A percentile compares a stretch with the other conserved stretches of the same genome.
These are phyloP conservation scores for Halcyon badia DNA, from an alignment of 2,797 vertebrate species.

Conservation along the genomic window DNA sequence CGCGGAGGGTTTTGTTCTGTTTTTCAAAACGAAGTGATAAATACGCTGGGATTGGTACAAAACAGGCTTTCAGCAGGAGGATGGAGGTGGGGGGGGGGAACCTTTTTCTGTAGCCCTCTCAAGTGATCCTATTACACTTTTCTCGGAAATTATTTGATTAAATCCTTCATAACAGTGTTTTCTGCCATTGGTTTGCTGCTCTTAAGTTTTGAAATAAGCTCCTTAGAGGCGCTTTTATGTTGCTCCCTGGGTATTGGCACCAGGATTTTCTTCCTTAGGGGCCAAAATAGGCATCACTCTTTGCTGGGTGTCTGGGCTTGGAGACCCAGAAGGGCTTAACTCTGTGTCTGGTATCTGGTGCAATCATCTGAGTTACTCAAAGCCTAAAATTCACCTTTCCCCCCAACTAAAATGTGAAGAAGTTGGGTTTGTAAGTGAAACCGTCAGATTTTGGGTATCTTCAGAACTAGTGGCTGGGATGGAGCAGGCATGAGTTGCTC, in stretches of 20 bases:
- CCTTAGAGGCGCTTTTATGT: background rate
- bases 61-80: background rate
- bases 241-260: background rate
- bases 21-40: background rate
- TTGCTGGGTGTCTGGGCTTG: background rate
- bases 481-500: accelerated
- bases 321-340: background rate
- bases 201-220: constrained; percentile 7
- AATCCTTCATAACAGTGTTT: background rate
- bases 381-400: background rate
- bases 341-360: background rate
- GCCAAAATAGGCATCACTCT: background rate
- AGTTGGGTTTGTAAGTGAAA: background rate
- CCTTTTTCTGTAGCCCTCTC: background rate
- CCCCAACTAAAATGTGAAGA: background rate
- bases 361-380: background rate
- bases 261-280: background rate
- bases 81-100: background rate
- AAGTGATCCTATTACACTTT: background rate
- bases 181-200: background rate
- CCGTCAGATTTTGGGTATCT: background rate
- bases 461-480: background rate
- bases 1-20: background rate
- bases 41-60: background rate
- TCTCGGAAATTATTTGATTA: background rate